Evolutionary conservation across 2,888 invertebrate species (phyloP).

Genomic region (Urechis unicinctus): DNA sequence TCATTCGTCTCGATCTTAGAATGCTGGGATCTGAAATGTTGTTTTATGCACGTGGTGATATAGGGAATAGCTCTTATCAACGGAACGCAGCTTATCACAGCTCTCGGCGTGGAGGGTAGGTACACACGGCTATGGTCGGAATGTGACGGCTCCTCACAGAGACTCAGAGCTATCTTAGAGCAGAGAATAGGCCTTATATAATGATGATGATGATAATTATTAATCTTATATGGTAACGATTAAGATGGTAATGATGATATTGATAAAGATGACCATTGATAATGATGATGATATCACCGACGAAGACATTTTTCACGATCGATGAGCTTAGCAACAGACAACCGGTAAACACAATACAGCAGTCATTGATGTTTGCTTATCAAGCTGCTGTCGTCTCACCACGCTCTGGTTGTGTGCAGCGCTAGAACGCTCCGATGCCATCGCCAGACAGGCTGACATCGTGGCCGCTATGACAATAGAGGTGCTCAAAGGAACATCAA

Average conservation of each 20-base stretch:
- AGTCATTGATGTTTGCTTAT: too few relatives aligned
- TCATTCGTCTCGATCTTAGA: too few relatives aligned
- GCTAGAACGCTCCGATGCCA: conserved; percentile 57
- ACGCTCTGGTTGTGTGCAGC: conserved; percentile 42
- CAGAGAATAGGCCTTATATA: too few relatives aligned
- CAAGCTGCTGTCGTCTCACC: too few relatives aligned
- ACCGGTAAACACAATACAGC: too few relatives aligned
- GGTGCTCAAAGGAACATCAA: conserved; percentile 62
- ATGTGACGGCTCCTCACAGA: too few relatives aligned
- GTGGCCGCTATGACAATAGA: conserved; percentile 62
- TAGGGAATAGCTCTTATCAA: conserved; percentile 62
- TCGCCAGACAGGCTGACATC: conserved; percentile 62
- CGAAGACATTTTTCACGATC: neutral
- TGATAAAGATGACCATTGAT: conserved; percentile 8
- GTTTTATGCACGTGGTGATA: too few relatives aligned
- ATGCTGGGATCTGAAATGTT: too few relatives aligned
- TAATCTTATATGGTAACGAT: conserved; percentile 10
- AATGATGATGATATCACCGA: neutral
- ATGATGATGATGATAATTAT: too few relatives aligned
- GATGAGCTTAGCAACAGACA: too few relatives aligned
- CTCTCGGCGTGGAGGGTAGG: conserved; percentile 60
- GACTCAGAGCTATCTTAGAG: too few relatives aligned
- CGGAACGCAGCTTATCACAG: conserved; percentile 64
- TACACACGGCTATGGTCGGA: too few relatives aligned
- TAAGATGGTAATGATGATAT: conserved; percentile 6